Base-by-base conservation (phyloP, 1,140 invertebrate genomes). In the Nephila pilipes region DNA sequence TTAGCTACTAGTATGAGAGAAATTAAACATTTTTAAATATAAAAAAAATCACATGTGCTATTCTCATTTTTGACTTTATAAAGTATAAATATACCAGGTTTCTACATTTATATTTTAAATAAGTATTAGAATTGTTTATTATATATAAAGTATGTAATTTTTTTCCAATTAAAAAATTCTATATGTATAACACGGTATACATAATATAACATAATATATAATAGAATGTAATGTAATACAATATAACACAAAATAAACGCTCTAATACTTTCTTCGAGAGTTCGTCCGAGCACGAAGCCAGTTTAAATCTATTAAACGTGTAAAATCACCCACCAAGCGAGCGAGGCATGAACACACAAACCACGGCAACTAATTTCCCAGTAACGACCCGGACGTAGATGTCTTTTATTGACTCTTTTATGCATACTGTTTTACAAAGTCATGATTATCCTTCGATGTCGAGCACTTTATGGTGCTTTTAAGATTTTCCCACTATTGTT, bases 341-440 rank as follows among this genome's bases (percentile, higher is more conserved):
- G 54, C 2, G 25, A 54, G 80, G 20, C 54, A 57, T 55, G 54
- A 54, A 54, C 18, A 54, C 36, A 55, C 38, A 46, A 29, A 46
- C 81, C 54, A 83, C n/a, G 22, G 54, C 25, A 87, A 54, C 55
- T 60, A 87, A 87, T 87, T 83, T 83, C 46, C 54, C 81, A 55
- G 57, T 55, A 69, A 55, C 32, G 38, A 79, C 88, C 88, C 88
- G 88, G 88, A 90, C 69, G 54, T 36, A 57, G 88, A 90, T 58
- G 75, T 29, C 25, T 58, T 90, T 90, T 90, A 90, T 90, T 80
- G 88, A 90, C 88, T 90, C 88, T 90, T 90, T 90, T 90, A 75
- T 57, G 85, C 85, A 36, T 54, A 60, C 83, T 55, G 38, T 54
- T 36, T 87, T 58, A 58, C 46, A 54, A 83, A 54, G 81, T 57